phyloP scores from a whole-genome alignment of 1,140 invertebrate species.

The Myzus persicae region DNA sequence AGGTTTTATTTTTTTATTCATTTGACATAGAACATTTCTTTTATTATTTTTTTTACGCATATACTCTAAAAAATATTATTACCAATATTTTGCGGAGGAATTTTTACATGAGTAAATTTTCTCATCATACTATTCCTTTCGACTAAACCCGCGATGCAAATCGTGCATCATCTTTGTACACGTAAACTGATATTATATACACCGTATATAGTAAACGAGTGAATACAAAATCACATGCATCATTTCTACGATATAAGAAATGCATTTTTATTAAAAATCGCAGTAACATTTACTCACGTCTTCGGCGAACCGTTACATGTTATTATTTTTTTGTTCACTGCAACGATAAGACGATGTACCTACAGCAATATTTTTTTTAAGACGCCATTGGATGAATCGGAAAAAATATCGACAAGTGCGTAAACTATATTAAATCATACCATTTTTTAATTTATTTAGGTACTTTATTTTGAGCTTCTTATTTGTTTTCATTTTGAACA shows the following conservation, averaged over 20 bases:
- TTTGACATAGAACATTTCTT: neutral
- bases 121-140: neutral
- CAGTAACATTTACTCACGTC: neutral
- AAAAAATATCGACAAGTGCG: neutral
- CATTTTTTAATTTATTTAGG: neutral
- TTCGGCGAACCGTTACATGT: neutral
- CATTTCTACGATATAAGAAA: neutral
- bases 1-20: neutral
- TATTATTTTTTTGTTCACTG: neutral
- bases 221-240: neutral
- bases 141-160: neutral
- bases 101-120: conserved; percentile 22
- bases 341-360: neutral
- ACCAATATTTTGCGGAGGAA: neutral
- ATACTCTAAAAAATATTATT: neutral
- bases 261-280: conserved; percentile 30
- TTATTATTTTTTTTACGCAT: neutral
- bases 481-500: neutral
- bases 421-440: too few species aligned
- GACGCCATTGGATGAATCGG: neutral
- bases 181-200: neutral
- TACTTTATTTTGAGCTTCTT: neutral
- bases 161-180: neutral
- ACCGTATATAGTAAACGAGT: neutral
- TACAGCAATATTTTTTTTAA: neutral